Base-by-base conservation (phyloP, 2,113 vertebrate species). In the Halcyon malimbica region DNA sequence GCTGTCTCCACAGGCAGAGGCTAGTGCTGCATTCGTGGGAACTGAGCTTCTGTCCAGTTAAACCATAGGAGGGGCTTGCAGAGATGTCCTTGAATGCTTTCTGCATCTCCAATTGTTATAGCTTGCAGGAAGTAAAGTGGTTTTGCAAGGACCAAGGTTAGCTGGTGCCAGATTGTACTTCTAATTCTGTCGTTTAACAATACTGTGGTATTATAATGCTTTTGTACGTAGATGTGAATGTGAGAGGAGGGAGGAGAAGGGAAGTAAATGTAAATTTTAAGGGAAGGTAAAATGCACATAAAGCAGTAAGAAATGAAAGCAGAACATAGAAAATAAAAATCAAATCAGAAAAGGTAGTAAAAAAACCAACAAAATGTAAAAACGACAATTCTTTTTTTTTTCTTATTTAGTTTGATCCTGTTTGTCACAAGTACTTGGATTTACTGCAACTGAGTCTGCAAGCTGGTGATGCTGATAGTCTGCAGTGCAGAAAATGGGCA, bases 111-210 rank as follows among this genome's bases (percentile, higher is more conserved):
- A 60, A 0, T 79, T 91, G 83, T 70, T 76, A 42, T 25, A 82
- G 35, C 60, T 39, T 51, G 37, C 86, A 84, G 80, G 92, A 96
- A 94, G 71, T 57, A 21, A 89, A 79, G 56, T 33, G 24, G 33
- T 78, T 96, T 93, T 75, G 46, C 73, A 76, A 86, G 53, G 56
- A 71, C 39, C 48, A 94, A 96, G 94, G 93, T 78, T 91, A 92
- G 29, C 71, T 75, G 73, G 69, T 93, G 90, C 56, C 83, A 78
- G 53, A 17, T 56, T 48, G 54, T 51, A 42, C 60, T 91, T 62
- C 35, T 81, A 56, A 81, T 83, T 77, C 42, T 75, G 53, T 41
- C 24, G 17, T 70, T 83, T 48, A 90, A 80, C 59, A 86, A 81
- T 81, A 41, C 35, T 62, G 18, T 68, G 73, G n/a, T 77, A 42